These are phyloP conservation scores for Fregetta grallaria DNA, from an alignment of 2,113 vertebrate species.

Conservation along the genomic window DNA sequence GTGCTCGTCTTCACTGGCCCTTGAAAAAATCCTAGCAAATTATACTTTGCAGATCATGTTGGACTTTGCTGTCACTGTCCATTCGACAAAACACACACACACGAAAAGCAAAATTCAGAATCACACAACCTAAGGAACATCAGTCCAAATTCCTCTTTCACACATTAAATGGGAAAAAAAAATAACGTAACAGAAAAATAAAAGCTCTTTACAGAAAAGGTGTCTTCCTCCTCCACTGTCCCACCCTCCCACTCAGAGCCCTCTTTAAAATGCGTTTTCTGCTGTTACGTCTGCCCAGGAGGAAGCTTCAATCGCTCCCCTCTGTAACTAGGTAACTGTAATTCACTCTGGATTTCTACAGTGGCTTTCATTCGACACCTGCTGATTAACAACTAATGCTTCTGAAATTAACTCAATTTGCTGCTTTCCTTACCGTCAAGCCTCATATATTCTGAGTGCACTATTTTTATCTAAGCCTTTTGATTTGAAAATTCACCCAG, in stretches of 20 bases:
- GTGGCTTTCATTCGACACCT: background rate
- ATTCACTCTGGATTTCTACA: background rate
- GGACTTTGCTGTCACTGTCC: background rate
- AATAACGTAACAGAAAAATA: background rate
- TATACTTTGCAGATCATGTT: fast-evolving
- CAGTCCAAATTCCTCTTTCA: background rate
- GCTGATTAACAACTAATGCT: background rate
- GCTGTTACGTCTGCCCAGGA: background rate
- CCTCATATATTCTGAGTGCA: fast-evolving
- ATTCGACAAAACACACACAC: background rate
- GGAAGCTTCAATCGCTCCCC: background rate
- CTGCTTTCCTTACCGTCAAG: background rate
- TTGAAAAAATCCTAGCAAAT: background rate
- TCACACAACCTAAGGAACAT: fast-evolving
- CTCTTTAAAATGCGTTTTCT: background rate
- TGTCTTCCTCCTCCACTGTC: background rate
- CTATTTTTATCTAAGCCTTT: background rate
- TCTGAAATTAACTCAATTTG: background rate
- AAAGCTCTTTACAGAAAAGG: background rate
- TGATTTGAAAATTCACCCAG: background rate
- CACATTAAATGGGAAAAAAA: background rate
- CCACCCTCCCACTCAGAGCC: background rate
- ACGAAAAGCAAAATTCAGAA: background rate
- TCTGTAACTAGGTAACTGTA: background rate
- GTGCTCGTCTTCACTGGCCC: background rate